Evolutionary conservation across 1,140 invertebrate genomes (phyloP).

Genomic region (Drosophila pseudoobscura): DNA sequence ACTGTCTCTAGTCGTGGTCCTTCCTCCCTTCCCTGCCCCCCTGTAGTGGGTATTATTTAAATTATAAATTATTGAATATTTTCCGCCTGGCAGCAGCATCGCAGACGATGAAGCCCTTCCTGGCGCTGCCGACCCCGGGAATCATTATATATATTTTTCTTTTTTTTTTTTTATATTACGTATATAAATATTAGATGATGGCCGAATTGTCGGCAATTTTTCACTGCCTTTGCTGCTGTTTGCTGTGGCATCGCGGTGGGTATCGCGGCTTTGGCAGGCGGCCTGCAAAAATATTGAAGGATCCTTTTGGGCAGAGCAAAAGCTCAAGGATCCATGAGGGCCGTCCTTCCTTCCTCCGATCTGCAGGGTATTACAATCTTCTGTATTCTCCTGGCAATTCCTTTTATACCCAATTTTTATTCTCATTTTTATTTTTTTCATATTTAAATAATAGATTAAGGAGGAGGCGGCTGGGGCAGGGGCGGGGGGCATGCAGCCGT

Average conservation of each 20-base stretch:
- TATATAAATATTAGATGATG: slow-evolving; percentile 66
- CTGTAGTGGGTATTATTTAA: slow-evolving; percentile 79
- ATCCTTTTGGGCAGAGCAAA: too few species aligned
- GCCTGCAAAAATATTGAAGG: background rate
- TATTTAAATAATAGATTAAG: slow-evolving; percentile 82
- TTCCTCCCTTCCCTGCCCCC: background rate
- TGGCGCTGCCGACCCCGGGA: slow-evolving; percentile 21
- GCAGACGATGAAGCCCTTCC: slow-evolving; percentile 8
- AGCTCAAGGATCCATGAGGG: too few species aligned
- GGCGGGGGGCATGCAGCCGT: slow-evolving; percentile 11
- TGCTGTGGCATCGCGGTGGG: background rate
- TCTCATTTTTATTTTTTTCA: slow-evolving; percentile 74
- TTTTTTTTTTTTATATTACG: slow-evolving; percentile 64
- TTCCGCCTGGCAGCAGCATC: slow-evolving; percentile 54
- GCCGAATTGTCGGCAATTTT: slow-evolving; percentile 49
- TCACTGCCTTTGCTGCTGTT: slow-evolving; percentile 24
- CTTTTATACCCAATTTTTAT: slow-evolving; percentile 44
- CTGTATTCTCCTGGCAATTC: background rate
- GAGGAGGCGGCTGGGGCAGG: slow-evolving; percentile 40
- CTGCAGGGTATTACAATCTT: too few species aligned
- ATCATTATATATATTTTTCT: slow-evolving; percentile 37
- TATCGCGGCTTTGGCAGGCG: background rate
- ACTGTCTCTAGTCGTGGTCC: slow-evolving; percentile 14
- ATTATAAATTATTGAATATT: slow-evolving; percentile 82
- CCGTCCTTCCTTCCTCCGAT: too few species aligned